Base-by-base conservation (phyloP, 53 echinoderm and acorn worm species). In the Zoroaster sp. region DNA sequence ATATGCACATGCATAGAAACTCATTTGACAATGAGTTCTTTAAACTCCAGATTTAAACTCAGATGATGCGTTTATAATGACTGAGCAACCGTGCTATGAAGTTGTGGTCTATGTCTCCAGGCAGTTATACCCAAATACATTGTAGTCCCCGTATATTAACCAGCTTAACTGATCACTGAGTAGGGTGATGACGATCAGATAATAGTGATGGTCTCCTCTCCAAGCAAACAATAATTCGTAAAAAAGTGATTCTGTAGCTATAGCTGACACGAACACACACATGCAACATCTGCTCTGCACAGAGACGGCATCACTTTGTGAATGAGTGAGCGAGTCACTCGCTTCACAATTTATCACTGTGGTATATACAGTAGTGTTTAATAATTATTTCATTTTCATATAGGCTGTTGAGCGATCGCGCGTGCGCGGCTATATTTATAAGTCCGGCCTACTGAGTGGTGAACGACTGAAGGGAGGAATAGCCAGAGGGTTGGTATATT, bases 1-100 rank as follows among this genome's bases (percentile, higher is more conserved):
- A n/a, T n/a, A n/a, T n/a, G n/a, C n/a, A n/a, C n/a, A n/a, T n/a
- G n/a, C n/a, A n/a, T n/a, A n/a, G n/a, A n/a, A n/a, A n/a, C n/a
- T n/a, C n/a, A n/a, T n/a, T 40, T 69, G 70, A 28, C 66, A 66
- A 28, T 66, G 31, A 14, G 69, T 14, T 71, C 33, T 43, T 66
- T 17, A 35, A 80, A 40, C 40, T 68, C 67, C 30, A 15, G 17
- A 45, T 33, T 34, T 35, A 85, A 25, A 46, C 40, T 35, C 69
- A 45, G 85, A 85, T 71, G 85, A 85, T 85, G 70, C 85, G 83
- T 83, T 83, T 83, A 68, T 41, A 68, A 83, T 46, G 69, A 83
- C 44, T 46, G 83, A 85, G 47, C 85, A 30, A 7, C 17, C 49
- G 33, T 71, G 69, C 83, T 83, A 63, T 21, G 46, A 66, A 85